These are phyloP conservation scores for Drosophila meridionalis DNA, from an alignment of 2,888 invertebrate genomes.

Conservation along the genomic window DNA sequence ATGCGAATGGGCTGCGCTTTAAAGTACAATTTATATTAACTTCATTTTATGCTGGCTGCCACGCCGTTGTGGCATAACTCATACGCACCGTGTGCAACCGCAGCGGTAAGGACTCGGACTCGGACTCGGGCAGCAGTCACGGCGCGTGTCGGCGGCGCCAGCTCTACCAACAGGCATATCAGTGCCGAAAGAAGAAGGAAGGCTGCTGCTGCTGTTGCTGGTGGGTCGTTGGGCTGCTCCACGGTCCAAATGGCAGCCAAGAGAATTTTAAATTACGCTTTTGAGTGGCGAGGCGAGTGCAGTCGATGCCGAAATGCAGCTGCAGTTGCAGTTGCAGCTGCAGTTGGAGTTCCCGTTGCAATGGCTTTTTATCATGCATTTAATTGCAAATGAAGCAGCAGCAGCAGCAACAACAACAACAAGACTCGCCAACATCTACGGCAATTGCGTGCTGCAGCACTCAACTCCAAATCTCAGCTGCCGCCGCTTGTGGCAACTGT, in stretches of 20 bases:
- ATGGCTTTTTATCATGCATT: conserved; percentile 67
- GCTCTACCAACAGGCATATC: conserved; percentile 64
- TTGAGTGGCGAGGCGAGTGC: conserved; percentile 70
- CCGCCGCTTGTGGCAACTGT: conserved; percentile 55
- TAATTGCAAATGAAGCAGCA: conserved; percentile 77
- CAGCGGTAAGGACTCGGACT: conserved; percentile 48
- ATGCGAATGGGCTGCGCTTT: conserved; percentile 45
- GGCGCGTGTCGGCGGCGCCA: conserved; percentile 53
- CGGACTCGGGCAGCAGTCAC: conserved; percentile 39
- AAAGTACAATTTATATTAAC: conserved; percentile 76
- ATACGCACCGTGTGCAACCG: conserved; percentile 74
- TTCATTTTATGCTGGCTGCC: conserved; percentile 68
- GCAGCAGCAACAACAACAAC: conserved; percentile 23
- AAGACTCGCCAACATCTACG: conserved; percentile 54
- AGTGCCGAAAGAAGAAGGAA: conserved; percentile 59
- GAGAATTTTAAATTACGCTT: conserved; percentile 79
- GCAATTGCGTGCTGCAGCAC: conserved; percentile 45
- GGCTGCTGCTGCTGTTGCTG: neutral
- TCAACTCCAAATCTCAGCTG: conserved; percentile 47
- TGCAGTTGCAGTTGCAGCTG: conserved; percentile 31
- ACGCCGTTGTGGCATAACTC: conserved; percentile 72
- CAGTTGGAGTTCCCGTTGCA: conserved; percentile 25
- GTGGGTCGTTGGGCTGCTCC: conserved; percentile 17
- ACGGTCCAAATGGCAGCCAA: conserved; percentile 73
- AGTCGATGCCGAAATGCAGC: conserved; percentile 70